Evolutionary conservation across 2,888 invertebrate genomes (phyloP), one percentile per base, ranked within the genome.

Genomic region (Nasonovia ribisnigri): DNA sequence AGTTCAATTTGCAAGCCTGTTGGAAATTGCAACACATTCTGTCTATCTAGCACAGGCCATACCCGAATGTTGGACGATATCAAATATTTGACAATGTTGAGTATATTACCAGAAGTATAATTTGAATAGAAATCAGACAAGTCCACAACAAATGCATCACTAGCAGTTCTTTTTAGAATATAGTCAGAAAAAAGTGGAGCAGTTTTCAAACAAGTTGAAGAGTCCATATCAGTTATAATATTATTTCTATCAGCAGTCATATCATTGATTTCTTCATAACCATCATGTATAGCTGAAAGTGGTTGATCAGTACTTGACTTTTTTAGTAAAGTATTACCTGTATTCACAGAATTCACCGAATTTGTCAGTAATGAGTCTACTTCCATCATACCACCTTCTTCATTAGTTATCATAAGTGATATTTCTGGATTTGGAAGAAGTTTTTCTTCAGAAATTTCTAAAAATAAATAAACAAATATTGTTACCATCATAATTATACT

Each of bases 1-100:
- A 98, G 96, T 95, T 98, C 98, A 60, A 98, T 98, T 96, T 98
- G 98, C 95, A 98, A 97, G 0, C 98, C 98, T 0, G 98, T 98
- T 0, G 98, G 97, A 95, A 97, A 97, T 95, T 97, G 97, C 94
- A 98, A 96, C 94, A 95, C 94, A 57, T 95, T 94, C 29, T 95
- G 95, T 16, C 95, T 95, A 46, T 95, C 94, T 16, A 94, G 84
- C 46, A 97, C 97, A 0, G 97, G 97, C 11, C 98, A 98, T 0
- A 97, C 97, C 95, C 97, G 97, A 67, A 93, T 93, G 36, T 93
- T 93, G 86, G 93, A 93, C 0, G 93, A 93, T 93, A 93, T 93
- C 48, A 90, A 90, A 16, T 86, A 93, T 95, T 98, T 98, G 0
- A 98, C 96, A 95, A 98, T 96, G 95, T 97, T 97, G 26, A 98